phyloP scores from a whole-genome alignment of 2,888 invertebrate species.

The Stenoptilia bipunctidactyla region DNA sequence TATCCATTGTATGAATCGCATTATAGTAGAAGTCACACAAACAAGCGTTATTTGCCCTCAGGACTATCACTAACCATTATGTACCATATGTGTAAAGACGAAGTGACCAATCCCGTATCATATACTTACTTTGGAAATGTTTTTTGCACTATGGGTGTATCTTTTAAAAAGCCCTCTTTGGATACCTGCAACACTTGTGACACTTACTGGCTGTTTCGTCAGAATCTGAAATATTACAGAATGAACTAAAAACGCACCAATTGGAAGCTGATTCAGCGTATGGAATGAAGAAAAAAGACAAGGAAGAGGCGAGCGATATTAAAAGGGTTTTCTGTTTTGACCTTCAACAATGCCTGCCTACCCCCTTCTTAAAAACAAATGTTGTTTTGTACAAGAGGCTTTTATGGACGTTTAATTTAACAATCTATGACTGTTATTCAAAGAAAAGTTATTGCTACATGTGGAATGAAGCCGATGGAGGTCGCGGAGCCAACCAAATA shows the following conservation, averaged over 20 bases:
- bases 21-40: constrained; percentile 11
- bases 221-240: no score
- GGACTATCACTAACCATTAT: constrained; percentile 10
- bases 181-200: constrained; percentile 14
- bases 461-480: no score
- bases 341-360: constrained; percentile 18
- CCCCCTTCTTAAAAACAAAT: constrained; percentile 13
- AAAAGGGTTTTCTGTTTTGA: constrained; percentile 12
- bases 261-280: constrained; percentile 1
- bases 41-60: constrained; percentile 10
- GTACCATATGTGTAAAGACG: constrained; percentile 8
- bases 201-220: not conserved
- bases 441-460: no score
- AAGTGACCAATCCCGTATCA: constrained; percentile 4
- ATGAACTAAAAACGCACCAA: not conserved
- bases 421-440: constrained; percentile 13
- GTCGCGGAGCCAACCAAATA: no score
- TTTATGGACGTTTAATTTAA: constrained; percentile 17
- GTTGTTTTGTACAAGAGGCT: constrained; percentile 18
- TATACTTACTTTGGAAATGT: constrained; percentile 8
- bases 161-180: constrained; percentile 11
- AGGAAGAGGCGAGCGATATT: not conserved
- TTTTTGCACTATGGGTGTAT: constrained; percentile 9
- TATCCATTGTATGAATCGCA: constrained; percentile 12
- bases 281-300: not conserved